Base-by-base conservation (phyloP, 1,140 invertebrate species). In the Belonocnema kinseyi region DNA sequence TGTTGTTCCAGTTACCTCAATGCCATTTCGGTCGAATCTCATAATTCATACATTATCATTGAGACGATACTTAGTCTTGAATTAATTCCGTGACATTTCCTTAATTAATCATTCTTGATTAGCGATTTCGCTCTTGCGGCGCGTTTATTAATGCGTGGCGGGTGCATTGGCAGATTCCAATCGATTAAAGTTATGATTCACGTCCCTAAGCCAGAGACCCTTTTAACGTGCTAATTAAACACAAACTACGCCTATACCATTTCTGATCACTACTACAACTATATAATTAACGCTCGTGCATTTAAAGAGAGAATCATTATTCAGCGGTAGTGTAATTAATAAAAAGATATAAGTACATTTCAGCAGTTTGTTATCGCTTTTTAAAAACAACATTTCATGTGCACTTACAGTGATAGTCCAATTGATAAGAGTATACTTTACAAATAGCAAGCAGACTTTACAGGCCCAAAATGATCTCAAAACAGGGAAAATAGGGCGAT, bases 151-250 rank as follows among this genome's bases (percentile, higher is more conserved):
- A 66, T 66, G 26, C 61, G 13, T 40, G 61, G 61, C 26, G 75
- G 78, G 77, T 78, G 54, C 80, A 79, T 73, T 54, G 70, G 71
- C 74, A 79, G 80, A 79, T 82, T 82, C 75, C 80, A 82, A 82
- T 82, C 80, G 76, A 82, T 82, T 77, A 76, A 26, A 77, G 75
- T 78, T 79, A 82, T 82, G 80, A 82, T 82, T 82, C 78, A 82
- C 76, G 76, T 78, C 75, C 73, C n/a, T 75, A 76, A 75, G 72
- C 79, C 76, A 76, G 78, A 77, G 76, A 82, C 80, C 81, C 81
- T 80, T 82, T 82, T 79, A 82, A 80, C 76, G 78, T 80, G 81
- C 78, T 80, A 82, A 82, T 82, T 77, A 82, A 82, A 80, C 80
- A 77, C 74, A 72, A 56, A 73, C 74, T 50, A 54, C 76, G 77